These are phyloP conservation scores for Noctua janthe DNA, from an alignment of 2,888 invertebrate genomes.

Conservation along the genomic window DNA sequence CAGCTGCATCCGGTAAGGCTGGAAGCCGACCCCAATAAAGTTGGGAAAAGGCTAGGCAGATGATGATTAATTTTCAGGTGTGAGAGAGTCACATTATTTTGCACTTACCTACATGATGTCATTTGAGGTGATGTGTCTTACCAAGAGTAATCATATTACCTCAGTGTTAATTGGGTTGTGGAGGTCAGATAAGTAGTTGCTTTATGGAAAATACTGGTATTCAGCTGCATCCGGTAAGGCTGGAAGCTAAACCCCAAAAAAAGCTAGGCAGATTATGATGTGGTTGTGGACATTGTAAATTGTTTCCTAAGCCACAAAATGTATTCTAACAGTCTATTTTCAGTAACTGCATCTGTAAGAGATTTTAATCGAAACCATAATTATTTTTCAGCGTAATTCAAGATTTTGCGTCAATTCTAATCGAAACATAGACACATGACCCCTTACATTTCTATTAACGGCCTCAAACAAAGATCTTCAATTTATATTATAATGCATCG, in stretches of 20 bases:
- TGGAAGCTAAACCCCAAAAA: background rate
- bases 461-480: slow-evolving; percentile 31
- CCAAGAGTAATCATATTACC: too few relatives aligned
- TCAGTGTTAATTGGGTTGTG: background rate
- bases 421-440: background rate
- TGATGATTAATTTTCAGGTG: background rate
- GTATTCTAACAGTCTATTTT: background rate
- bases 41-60: background rate
- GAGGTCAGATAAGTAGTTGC: background rate
- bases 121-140: too few relatives aligned
- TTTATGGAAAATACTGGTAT: background rate
- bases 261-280: background rate
- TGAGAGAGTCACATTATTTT: too few relatives aligned
- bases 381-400: background rate
- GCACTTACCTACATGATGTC: too few relatives aligned
- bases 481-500: slow-evolving; percentile 54
- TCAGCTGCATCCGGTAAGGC: background rate
- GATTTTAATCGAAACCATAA: background rate
- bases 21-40: background rate
- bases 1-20: background rate
- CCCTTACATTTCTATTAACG: slow-evolving; percentile 12
- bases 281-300: background rate
- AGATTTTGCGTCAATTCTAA: background rate
- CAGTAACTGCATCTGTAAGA: background rate
- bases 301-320: too few relatives aligned